A percentile compares a stretch with the other conserved stretches of the same genome.
Conservation (phyloP, 2,888 invertebrate genomes). For the Melanchra persicariae region DNA sequence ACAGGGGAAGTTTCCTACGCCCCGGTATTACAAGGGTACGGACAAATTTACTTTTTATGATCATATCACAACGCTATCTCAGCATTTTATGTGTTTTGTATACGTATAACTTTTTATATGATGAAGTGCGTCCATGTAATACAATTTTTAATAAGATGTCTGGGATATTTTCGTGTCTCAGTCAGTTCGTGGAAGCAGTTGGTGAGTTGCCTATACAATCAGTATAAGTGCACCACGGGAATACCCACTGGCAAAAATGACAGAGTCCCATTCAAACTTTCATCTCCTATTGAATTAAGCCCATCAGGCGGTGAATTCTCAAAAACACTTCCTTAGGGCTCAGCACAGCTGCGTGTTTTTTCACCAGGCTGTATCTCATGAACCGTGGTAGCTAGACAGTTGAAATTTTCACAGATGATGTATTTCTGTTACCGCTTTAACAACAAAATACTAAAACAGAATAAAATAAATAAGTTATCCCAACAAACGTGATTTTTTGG, state of each 20-base stretch:
- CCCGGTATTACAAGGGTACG: constrained; percentile 68
- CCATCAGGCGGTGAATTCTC: not conserved
- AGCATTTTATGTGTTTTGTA: constrained; percentile 60
- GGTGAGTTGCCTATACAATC: not conserved
- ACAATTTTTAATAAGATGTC: constrained; percentile 39
- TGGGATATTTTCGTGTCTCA: not conserved
- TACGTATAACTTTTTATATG: constrained; percentile 35
- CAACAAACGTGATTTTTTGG: too few relatives aligned
- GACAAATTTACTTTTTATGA: constrained; percentile 71
- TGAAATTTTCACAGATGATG: too few relatives aligned
- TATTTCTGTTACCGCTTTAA: too few relatives aligned
- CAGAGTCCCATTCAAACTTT: not conserved
- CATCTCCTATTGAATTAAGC: not conserved
- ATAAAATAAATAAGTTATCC: too few relatives aligned
- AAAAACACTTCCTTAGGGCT: not conserved
- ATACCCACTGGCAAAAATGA: not conserved
- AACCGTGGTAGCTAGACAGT: too few relatives aligned
- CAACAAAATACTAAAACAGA: too few relatives aligned
- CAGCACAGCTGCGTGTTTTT: not conserved
- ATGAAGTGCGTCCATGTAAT: constrained; percentile 18
- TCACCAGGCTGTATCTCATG: too few relatives aligned
- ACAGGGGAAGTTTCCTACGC: constrained; percentile 64
- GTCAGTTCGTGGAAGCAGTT: not conserved
- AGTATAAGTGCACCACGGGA: not conserved
- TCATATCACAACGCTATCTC: constrained; percentile 68